Evolutionary conservation across 2,888 invertebrate genomes (phyloP), one percentile per base, ranked within the genome.

Genomic region (Xestia sexstrigata): DNA sequence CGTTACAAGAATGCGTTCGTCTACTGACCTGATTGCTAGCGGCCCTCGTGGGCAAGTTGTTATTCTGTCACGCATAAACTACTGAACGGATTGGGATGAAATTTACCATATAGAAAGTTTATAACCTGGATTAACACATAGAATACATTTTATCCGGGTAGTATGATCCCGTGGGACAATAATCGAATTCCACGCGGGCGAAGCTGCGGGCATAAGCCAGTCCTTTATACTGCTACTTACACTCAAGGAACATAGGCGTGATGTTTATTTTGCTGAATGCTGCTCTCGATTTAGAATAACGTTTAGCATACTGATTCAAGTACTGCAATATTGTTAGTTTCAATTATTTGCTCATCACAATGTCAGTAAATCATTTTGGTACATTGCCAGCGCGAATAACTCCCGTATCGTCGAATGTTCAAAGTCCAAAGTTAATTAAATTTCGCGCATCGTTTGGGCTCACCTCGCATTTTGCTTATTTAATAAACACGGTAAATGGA

Each of bases 401-500:
- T 30, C 15, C 23, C 30, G 45, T 67, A 80, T 73, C 55, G 17
- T 75, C 35, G 35, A 70, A 69, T 62, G 63, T 71, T 78, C 52
- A 58, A 69, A 49, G 23, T 23, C 23, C 35, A 26, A 52, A 65
- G 3, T 63, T 78, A 73, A 78, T 81, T 78, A 68, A 73, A 73
- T 55, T 70, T 70, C 15, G 20, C 52, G 39, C 65, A 66, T 60
- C 39, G 39, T 60, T 68, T 8, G 35, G 66, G 47, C 35, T 67
- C 42, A n/a, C 45, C 30, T n/a, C 45, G 30, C 70, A 77, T 77
- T 77, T 81, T 77, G 49, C 47, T 26, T 76, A 80, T 76, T 67
- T 79, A 70, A 65, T 77, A 72, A 81, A 72, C 69, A 72, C 35
- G 11, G 17, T 30, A 26, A 35, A 73, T 71, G 35, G 35, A 81